A percentile compares a stretch with the other conserved stretches of the same genome.
Evolutionary conservation across 2,888 invertebrate genomes (phyloP).

Genomic region (Sminthurides aquaticus): DNA sequence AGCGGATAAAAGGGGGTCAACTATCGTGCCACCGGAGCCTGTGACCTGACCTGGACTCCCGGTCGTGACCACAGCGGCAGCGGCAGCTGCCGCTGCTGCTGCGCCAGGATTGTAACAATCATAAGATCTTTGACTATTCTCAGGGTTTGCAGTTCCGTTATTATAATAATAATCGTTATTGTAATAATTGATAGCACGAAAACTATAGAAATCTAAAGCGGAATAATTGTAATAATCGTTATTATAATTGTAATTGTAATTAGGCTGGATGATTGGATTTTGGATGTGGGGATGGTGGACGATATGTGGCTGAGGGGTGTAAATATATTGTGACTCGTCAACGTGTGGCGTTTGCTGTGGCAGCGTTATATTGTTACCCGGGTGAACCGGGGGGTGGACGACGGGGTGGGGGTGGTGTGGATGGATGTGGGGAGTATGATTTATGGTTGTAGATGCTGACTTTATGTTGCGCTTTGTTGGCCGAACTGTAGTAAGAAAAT

Average conservation of each 20-base stretch:
- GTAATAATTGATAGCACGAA: conserved; percentile 22
- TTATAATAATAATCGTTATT: conserved; percentile 24
- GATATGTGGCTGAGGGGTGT: conserved; percentile 21
- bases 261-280: conserved; percentile 23
- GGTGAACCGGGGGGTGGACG: conserved; percentile 30
- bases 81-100: conserved; percentile 44
- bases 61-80: conserved; percentile 42
- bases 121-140: conserved; percentile 1
- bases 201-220: conserved; percentile 18
- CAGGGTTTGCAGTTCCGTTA: neutral
- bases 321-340: conserved; percentile 20
- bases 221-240: conserved; percentile 24
- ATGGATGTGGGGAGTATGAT: neutral
- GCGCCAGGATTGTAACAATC: conserved; percentile 16
- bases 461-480: conserved; percentile 60
- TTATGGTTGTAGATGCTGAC: conserved; percentile 16
- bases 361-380: neutral
- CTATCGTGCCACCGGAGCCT: conserved; percentile 14
- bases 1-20: conserved; percentile 12
- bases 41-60: conserved; percentile 12
- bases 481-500: conserved; percentile 85
- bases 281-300: conserved; percentile 23
- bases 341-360: conserved; percentile 1
- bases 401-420: conserved; percentile 16
- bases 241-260: conserved; percentile 23